Conservation (phyloP, 2,888 invertebrate genomes). For the Gryllus longicercus region DNA sequence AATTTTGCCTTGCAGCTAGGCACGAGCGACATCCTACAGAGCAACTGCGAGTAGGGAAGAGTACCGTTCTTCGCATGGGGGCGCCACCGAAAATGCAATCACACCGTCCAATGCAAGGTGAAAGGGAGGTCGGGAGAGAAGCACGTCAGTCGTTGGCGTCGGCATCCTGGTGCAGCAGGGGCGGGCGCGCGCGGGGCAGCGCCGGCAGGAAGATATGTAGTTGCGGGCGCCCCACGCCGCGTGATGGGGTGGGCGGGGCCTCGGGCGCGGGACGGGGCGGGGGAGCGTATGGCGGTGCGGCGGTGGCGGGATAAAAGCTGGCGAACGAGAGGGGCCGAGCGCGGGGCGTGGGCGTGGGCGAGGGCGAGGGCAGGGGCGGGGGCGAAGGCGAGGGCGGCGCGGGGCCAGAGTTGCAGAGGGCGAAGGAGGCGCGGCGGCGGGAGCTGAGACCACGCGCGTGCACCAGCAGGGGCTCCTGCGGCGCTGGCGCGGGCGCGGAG, state of each 20-base stretch:
- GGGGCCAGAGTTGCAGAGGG: conserved; percentile 12
- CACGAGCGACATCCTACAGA: no score
- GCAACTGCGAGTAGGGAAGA: no score
- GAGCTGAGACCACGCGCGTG: conserved; percentile 11
- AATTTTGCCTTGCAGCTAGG: no score
- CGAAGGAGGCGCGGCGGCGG: conserved; percentile 25
- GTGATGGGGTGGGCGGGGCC: background rate
- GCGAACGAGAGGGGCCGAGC: background rate
- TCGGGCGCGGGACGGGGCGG: background rate
- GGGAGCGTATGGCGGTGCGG: background rate
- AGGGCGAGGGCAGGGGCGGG: conserved; percentile 20
- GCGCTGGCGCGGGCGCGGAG: background rate
- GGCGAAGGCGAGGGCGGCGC: conserved; percentile 3
- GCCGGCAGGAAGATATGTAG: conserved; percentile 61
- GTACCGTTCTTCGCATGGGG: no score
- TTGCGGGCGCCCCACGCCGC: conserved; percentile 48
- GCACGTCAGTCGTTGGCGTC: background rate
- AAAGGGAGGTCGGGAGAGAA: no score
- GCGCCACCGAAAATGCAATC: no score
- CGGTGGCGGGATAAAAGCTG: background rate
- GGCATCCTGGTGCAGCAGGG: conserved; percentile 21
- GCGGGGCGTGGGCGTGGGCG: background rate
- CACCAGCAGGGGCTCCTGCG: background rate
- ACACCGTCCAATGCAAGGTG: no score
- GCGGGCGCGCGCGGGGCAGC: conserved; percentile 24